Base-by-base conservation (phyloP, 1,140 invertebrate species). In the Melipona quadrifasciata region DNA sequence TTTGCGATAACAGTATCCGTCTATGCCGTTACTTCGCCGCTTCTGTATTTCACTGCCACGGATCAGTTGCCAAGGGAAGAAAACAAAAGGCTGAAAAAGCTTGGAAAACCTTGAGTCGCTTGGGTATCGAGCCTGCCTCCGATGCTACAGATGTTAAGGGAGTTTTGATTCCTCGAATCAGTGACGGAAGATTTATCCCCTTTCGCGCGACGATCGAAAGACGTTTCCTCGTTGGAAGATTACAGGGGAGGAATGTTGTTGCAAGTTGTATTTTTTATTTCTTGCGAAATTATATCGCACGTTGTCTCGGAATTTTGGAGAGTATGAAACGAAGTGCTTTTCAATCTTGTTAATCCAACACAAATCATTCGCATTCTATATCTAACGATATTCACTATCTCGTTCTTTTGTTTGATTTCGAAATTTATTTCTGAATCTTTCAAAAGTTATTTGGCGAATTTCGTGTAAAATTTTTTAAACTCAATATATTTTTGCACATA, bases 1-100 rank as follows among this genome's bases (percentile, higher is more conserved):
- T 79, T 84, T 61, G 82, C 76, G 82, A 84, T 84, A 78, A 83
- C 81, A 68, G 65, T 84, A 84, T 64, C 76, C 67, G 55, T 2
- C 51, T 39, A 34, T 24, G 31, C 14, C 31, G 74, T 57, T 78
- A 57, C 55, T 58, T 76, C 61, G 58, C 58, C 39, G 47, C 12
- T 16, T 21, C 31, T 68, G 64, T 58, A 77, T 82, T 82, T 58
- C 65, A 16, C 31, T 55, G 39, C 51, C 16, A 39, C 80, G 61
- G 80, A 82, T 76, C 80, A 76, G 80, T 82, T 82, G n/a, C 19
- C n/a, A 53, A 21, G 65, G 6, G 74, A n/a, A 31, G 57, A 39
- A 57, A 8, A 21, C 34, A 34, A 61, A 19, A 11, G 5, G 11
- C 19, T 27, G 34, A 11, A 14, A 39, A 17, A 68, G 5, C 1